Conservation (phyloP, 2,888 invertebrate species). For the Plebejus melissa region DNA sequence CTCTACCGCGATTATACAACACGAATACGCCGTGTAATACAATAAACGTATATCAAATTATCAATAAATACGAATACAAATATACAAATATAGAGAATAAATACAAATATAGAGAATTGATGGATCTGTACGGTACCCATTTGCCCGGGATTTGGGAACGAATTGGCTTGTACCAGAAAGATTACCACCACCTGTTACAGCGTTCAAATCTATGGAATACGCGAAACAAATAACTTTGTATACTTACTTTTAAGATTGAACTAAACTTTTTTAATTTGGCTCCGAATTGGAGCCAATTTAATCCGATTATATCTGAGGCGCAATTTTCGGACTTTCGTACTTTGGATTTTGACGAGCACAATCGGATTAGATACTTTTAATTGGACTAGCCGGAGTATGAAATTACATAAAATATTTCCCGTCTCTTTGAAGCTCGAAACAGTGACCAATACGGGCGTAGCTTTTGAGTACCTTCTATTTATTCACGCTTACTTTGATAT, state of each 20-base stretch:
- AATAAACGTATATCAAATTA: neutral
- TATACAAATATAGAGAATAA: neutral
- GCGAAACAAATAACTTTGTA: slow-evolving; percentile 2
- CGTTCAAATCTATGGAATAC: neutral
- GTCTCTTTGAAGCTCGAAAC: too few relatives aligned
- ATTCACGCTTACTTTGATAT: too few relatives aligned
- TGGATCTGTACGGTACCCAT: neutral
- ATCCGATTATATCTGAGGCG: neutral
- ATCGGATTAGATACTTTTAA: slow-evolving; percentile 3
- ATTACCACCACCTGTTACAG: neutral
- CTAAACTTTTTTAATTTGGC: slow-evolving; percentile 12
- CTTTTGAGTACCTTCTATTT: too few relatives aligned
- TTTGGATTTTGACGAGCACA: neutral
- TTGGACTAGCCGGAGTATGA: neutral
- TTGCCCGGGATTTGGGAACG: neutral
- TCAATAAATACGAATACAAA: neutral
- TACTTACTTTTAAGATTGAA: neutral
- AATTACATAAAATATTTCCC: neutral
- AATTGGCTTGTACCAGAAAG: neutral
- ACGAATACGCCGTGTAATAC: neutral
- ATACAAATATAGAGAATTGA: neutral
- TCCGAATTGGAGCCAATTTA: neutral
- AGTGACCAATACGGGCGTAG: too few relatives aligned
- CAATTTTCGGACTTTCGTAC: neutral
- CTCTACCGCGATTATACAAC: too few relatives aligned